phyloP scores from a whole-genome alignment of 2,888 invertebrate species.

The Nezara viridula region DNA sequence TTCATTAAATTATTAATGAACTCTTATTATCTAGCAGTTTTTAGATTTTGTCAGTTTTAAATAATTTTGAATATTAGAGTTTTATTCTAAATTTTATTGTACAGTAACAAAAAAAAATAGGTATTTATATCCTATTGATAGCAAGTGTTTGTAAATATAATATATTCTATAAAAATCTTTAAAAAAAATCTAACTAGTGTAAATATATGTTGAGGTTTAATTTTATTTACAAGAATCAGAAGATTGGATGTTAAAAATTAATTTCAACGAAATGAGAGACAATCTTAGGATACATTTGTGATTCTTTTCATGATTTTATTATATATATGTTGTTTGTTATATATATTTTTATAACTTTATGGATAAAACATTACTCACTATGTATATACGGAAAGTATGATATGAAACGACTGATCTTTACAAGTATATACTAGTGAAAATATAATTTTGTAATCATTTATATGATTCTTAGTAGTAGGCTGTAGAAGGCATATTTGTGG shows the following conservation, averaged over 20 bases:
- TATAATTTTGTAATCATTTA: constrained; percentile 13
- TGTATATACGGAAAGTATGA: constrained; percentile 40
- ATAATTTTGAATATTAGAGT: background rate
- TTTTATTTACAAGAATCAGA: background rate
- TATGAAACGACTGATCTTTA: constrained; percentile 43
- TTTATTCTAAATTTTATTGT: constrained; percentile 10
- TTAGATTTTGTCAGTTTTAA: background rate
- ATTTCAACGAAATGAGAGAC: background rate
- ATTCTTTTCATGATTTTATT: constrained; percentile 20
- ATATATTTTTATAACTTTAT: constrained; percentile 13
- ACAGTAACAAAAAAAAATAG: background rate
- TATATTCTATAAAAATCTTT: background rate
- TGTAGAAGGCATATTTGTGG: background rate
- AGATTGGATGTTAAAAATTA: background rate
- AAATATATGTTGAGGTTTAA: background rate
- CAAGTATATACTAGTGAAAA: constrained; percentile 23
- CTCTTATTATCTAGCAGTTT: background rate
- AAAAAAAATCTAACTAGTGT: background rate
- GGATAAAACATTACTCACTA: background rate
- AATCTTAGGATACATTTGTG: background rate
- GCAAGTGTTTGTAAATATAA: background rate
- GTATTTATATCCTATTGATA: background rate
- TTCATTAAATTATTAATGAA: background rate
- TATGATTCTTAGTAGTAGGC: constrained; percentile 26
- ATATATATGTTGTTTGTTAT: background rate